Conservation (phyloP, 2,797 vertebrate genomes). For the Pseudochirops cupreus region DNA sequence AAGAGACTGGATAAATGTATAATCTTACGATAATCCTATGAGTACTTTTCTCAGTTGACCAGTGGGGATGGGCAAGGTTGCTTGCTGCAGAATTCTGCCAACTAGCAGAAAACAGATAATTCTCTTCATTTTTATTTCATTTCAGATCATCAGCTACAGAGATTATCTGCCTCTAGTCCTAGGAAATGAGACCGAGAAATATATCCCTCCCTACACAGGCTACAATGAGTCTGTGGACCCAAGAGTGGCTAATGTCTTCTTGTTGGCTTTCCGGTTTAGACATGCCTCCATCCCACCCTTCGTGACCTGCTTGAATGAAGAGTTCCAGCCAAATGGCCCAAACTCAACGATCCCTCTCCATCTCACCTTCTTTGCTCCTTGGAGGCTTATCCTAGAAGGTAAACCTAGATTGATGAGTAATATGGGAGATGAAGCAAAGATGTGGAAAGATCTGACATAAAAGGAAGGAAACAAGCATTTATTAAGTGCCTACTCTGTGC, state of each 20-base stretch:
- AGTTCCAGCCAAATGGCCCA: constrained; percentile 81
- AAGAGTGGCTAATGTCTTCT: constrained; percentile 87
- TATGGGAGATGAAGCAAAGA: neutral
- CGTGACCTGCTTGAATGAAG: constrained; percentile 84
- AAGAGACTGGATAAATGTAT: neutral
- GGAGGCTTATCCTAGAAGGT: constrained; percentile 90
- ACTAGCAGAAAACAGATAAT: neutral
- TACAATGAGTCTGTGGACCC: constrained; percentile 84
- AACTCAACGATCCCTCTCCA: constrained; percentile 87
- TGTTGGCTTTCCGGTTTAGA: constrained; percentile 87
- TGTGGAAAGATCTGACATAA: neutral
- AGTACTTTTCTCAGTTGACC: neutral
- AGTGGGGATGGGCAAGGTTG: neutral
- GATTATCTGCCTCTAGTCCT: constrained; percentile 87
- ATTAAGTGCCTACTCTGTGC: neutral
- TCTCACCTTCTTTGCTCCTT: constrained; percentile 87
- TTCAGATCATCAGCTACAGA: constrained; percentile 87
- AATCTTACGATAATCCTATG: neutral
- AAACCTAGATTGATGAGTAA: neutral
- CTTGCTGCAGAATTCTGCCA: neutral
- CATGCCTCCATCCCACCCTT: constrained; percentile 87
- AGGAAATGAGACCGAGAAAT: constrained; percentile 76
- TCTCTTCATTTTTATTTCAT: constrained; percentile 41
- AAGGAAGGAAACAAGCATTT: neutral
- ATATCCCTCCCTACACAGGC: constrained; percentile 83